phyloP scores from a whole-genome alignment of 2,888 invertebrate species.

The Trisateles emortualis region DNA sequence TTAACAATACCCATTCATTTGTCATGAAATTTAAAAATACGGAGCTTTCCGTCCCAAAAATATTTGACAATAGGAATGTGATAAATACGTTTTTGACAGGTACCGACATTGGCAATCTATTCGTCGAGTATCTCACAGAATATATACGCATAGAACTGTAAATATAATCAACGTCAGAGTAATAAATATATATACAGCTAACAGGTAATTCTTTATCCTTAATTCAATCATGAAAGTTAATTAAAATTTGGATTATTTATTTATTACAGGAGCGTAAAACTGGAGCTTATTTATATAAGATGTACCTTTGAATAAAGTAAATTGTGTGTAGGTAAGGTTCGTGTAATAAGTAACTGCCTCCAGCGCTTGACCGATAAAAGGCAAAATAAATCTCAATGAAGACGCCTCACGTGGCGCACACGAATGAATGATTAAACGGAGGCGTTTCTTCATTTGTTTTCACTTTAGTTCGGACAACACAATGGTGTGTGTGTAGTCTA shows the following conservation, averaged over 20 bases:
- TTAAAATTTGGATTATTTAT: slow-evolving; percentile 7
- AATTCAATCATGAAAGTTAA: slow-evolving; percentile 6
- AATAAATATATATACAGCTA: slow-evolving; percentile 7
- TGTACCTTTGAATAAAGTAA: not conserved
- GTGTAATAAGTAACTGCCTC: slow-evolving; percentile 40
- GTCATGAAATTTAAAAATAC: slow-evolving; percentile 27
- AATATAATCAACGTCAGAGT: not conserved
- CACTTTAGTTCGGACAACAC: slow-evolving; percentile 77
- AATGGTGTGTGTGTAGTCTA: slow-evolving; percentile 59
- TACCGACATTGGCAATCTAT: not conserved
- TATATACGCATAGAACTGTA: not conserved
- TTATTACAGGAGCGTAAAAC: slow-evolving; percentile 7
- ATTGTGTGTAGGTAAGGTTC: slow-evolving; percentile 2
- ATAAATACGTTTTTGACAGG: not conserved
- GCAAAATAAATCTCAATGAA: slow-evolving; percentile 80
- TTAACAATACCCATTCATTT: slow-evolving; percentile 22
- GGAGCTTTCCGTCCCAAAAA: not conserved
- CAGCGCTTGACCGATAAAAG: slow-evolving; percentile 65
- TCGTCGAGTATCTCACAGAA: not conserved
- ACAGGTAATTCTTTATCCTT: slow-evolving; percentile 4
- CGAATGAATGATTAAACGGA: slow-evolving; percentile 83
- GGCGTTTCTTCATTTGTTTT: slow-evolving; percentile 82
- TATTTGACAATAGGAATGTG: not conserved
- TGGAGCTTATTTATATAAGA: slow-evolving; percentile 4
- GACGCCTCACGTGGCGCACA: slow-evolving; percentile 60